Conservation (phyloP, 2,797 vertebrate species). For the Brachyrhaphis roseni region DNA sequence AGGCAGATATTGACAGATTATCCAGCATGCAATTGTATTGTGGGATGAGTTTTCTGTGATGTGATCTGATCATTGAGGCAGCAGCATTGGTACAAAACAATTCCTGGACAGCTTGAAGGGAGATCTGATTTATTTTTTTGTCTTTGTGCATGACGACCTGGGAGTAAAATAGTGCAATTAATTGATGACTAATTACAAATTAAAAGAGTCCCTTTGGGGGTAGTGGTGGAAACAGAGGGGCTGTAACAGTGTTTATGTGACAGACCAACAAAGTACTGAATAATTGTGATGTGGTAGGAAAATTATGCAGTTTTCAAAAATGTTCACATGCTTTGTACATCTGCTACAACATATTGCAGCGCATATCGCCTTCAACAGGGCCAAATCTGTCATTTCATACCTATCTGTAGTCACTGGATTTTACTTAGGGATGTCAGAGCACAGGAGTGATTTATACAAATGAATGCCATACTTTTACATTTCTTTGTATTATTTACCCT, state of each 20-base stretch:
- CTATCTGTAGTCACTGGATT: not conserved
- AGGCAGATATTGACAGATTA: slow-evolving; percentile 55
- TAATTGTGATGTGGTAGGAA: not conserved
- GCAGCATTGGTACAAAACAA: slow-evolving; percentile 4
- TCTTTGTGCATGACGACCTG: not conserved
- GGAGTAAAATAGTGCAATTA: not conserved
- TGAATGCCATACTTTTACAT: not conserved
- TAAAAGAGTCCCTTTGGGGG: not conserved
- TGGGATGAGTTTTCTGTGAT: not conserved
- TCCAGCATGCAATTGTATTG: slow-evolving; percentile 29
- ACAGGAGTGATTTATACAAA: not conserved
- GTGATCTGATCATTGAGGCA: slow-evolving; percentile 10
- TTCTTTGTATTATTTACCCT: not conserved
- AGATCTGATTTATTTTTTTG: not conserved
- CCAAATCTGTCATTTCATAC: too few relatives aligned
- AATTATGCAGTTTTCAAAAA: not conserved
- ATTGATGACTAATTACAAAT: not conserved
- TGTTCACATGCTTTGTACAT: not conserved
- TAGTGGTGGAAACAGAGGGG: not conserved
- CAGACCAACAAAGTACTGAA: not conserved
- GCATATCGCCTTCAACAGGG: too few relatives aligned
- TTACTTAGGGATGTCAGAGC: not conserved
- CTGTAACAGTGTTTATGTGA: not conserved
- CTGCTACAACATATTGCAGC: too few relatives aligned
- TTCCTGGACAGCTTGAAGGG: slow-evolving; percentile 6